Conservation (phyloP, 1,140 invertebrate genomes). For the Formica selysi region DNA sequence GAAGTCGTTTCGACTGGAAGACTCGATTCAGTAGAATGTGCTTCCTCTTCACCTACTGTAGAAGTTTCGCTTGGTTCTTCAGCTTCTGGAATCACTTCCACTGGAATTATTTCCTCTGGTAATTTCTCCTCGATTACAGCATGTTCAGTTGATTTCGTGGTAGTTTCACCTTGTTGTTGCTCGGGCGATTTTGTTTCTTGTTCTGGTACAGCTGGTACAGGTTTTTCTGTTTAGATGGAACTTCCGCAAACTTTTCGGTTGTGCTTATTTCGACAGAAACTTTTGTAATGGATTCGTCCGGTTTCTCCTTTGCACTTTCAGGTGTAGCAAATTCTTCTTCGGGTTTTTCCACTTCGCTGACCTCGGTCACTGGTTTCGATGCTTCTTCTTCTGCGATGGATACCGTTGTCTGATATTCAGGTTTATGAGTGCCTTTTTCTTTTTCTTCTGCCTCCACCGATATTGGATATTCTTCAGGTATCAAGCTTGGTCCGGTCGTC, state of each 20-base stretch:
- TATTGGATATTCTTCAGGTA: conserved; percentile 62
- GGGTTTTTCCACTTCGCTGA: conserved; percentile 19
- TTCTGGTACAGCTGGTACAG: conserved; percentile 24
- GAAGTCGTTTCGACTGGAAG: conserved; percentile 17
- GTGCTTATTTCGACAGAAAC: conserved; percentile 57
- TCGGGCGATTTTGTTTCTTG: conserved; percentile 44
- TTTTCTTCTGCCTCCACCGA: conserved; percentile 38
- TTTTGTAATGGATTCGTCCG: conserved; percentile 15
- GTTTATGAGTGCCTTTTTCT: not conserved
- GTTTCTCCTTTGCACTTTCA: conserved; percentile 22
- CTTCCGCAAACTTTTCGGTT: conserved; percentile 34
- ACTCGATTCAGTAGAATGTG: conserved; percentile 27
- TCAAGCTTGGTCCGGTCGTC: conserved; percentile 17
- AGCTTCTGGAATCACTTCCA: conserved; percentile 2
- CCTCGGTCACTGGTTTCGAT: conserved; percentile 10
- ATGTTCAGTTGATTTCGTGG: conserved; percentile 44
- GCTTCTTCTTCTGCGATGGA: conserved; percentile 1
- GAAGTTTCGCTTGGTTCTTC: conserved; percentile 58
- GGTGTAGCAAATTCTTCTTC: conserved; percentile 47
- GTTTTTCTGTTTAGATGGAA: conserved; percentile 71
- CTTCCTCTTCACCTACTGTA: conserved; percentile 3
- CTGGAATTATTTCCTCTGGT: conserved; percentile 29
- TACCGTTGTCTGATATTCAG: conserved; percentile 36
- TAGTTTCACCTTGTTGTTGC: conserved; percentile 49
- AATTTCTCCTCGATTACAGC: conserved; percentile 1